Evolutionary conservation across 2,888 invertebrate genomes (phyloP), one percentile per base, ranked within the genome.

Genomic region (Drosophila merina): DNA sequence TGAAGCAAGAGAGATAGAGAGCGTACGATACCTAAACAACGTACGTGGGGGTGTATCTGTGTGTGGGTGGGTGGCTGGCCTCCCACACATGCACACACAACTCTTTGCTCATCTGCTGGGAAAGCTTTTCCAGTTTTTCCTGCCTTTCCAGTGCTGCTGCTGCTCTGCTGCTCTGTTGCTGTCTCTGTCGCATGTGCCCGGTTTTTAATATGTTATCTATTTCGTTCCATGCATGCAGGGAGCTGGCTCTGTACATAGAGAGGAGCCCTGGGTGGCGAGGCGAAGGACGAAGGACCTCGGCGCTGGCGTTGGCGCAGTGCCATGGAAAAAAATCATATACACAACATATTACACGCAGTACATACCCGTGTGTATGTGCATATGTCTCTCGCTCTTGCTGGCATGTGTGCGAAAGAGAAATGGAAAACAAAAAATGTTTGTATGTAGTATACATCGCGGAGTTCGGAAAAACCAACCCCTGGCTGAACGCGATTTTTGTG

Each of bases 121-220:
- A 54, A 57, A 70, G 84, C 70, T 71, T 20, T 12, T 42, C 10
- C 44, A 44, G 44, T 25, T 77, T 63, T 79, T 60, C 62, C 67
- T 73, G 79, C 79, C 76, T 80, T 84, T 80, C 66, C 77, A 63
- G 74, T 64, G 69, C 67, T 68, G 48, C 33, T n/a, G 57, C 38
- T 7, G 52, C 36, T 42, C 20, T 26, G 45, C 49, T n/a, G 44
- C 52, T 38, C 48, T 51, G 48, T 72, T 74, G 76, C 74, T 70
- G 45, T 84, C 84, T 77, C 79, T 74, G 59, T 88, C 79, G 73
- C 76, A 87, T 87, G 86, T 85, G 84, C 74, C 71, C 72, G 71
- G 71, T 56, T 77, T 79, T 80, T 77, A 77, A 82, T 86, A 86
- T 88, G 88, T 89, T 88, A 88, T 88, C 89, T 88, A 81, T 87